phyloP scores from a whole-genome alignment of 2,888 invertebrate species.

The Strigamia transsilvanica region DNA sequence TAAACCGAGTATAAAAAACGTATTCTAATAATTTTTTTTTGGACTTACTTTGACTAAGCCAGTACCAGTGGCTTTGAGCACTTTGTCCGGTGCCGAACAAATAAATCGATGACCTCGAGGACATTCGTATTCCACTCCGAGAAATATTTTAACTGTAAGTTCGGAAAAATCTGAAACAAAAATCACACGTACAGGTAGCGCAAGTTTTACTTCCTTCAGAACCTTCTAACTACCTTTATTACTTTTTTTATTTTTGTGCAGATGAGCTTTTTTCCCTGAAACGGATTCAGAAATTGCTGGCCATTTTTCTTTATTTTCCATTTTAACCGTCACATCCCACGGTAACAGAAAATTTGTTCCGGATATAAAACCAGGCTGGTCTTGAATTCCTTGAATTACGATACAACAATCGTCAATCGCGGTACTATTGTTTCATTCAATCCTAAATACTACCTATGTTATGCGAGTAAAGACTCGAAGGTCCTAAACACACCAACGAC shows the following conservation, averaged over 20 bases:
- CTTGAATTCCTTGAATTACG: conserved; percentile 73
- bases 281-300: conserved; percentile 62
- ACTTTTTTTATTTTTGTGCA: conserved; percentile 61
- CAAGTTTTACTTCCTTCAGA: neutral
- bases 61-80: conserved; percentile 76
- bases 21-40: neutral
- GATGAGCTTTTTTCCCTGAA: conserved; percentile 59
- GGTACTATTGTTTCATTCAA: neutral
- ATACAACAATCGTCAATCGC: too few species aligned
- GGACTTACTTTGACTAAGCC: conserved; percentile 72
- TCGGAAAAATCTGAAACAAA: conserved; percentile 64
- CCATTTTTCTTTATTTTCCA: conserved; percentile 64
- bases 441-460: conserved; percentile 60
- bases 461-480: conserved; percentile 89
- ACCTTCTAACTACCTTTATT: conserved; percentile 53
- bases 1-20: neutral
- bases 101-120: conserved; percentile 96
- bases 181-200: neutral
- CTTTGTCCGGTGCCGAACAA: conserved; percentile 84
- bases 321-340: conserved; percentile 84
- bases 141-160: conserved; percentile 86
- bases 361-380: conserved; percentile 89
- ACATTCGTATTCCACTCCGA: conserved; percentile 98
- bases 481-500: conserved; percentile 88
- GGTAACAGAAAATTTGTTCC: conserved; percentile 91